Evolutionary conservation across 1,140 invertebrate genomes (phyloP).

Genomic region (Aricia agestis): DNA sequence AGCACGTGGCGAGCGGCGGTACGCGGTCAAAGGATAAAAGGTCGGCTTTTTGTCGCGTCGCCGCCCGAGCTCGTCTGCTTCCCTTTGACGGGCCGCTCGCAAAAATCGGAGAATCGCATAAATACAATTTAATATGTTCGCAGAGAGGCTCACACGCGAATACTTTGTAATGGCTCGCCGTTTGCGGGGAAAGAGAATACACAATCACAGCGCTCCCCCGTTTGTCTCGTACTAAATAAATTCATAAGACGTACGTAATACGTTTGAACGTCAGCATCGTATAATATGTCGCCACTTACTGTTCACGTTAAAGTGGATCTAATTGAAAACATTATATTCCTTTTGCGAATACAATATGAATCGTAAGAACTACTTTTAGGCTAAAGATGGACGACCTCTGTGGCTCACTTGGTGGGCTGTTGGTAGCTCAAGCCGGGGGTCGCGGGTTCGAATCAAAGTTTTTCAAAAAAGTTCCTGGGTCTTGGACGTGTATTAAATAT

Average conservation of each 20-base stretch:
- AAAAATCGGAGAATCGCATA: constrained; percentile 20
- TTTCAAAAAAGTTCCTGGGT: too few relatives aligned
- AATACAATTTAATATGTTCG: constrained; percentile 15
- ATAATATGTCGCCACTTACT: neutral
- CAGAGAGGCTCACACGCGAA: constrained; percentile 11
- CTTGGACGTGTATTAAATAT: too few relatives aligned
- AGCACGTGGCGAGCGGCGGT: constrained; percentile 47
- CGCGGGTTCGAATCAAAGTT: too few relatives aligned
- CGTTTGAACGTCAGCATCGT: neutral
- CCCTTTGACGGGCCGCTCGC: constrained; percentile 50
- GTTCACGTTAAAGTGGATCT: neutral
- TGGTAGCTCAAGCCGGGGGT: too few relatives aligned
- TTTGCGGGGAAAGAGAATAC: constrained; percentile 5
- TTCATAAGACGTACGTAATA: neutral
- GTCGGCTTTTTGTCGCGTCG: constrained; percentile 42
- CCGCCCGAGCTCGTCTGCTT: constrained; percentile 49
- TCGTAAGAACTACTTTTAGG: too few relatives aligned
- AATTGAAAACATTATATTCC: neutral
- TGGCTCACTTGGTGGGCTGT: too few relatives aligned
- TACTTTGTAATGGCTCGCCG: constrained; percentile 7
- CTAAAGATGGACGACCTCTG: too few relatives aligned
- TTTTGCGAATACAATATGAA: neutral
- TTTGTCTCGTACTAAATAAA: constrained; percentile 7
- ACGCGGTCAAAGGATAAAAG: constrained; percentile 60
- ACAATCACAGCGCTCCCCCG: constrained; percentile 2